Base-by-base conservation (phyloP, 1,140 invertebrate genomes). In the Platorchestia sp. region DNA sequence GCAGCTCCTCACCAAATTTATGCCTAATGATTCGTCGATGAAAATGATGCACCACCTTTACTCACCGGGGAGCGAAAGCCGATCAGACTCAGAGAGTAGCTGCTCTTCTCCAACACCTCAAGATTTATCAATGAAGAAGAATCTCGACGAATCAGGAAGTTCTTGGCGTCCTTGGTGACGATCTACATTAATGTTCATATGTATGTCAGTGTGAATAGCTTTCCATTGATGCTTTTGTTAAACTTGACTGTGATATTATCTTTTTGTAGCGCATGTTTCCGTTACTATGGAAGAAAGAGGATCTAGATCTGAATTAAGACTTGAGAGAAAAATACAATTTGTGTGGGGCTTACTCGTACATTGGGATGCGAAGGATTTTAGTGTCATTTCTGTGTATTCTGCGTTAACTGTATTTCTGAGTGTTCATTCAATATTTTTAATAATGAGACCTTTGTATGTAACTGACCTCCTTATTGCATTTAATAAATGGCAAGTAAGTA, bases 141-240 rank as follows among this genome's bases (percentile, higher is more conserved):
- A 93, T 44, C 7, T 93, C 40, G 91, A 93, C 6, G 91, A 93
- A 40, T 45, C 43, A 22, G 91, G 43, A n/a, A 44, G 41, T 27
- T 93, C 91, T 5, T 93, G 91, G 91, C 91, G 91, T n/a, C 91
- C 91, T 6, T 93, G 91, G 91, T 93, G 91, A 93, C 91, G 10
- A 10, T 42, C 87, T 89, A 89, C 41, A 89, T 42, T 86, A 86
- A 41, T 86, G 86, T 89, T 10, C 36, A 42, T 16, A 42, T 36
- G 10, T 19, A 89, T 89, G 87, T 89, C 43, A 41, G 22, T 75
- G 7, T 75, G 14, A 10, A 51, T 51, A 51, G 1, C 14, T 75
- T 75, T 89, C 42, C 87, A 44, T 42, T 6, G 36, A 42, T 41
- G 87, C 42, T 89, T 89, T 43, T 42, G 43, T 89, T 42, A 89